phyloP scores from a whole-genome alignment of 2,797 vertebrate species.

The Bucorvus abyssinicus region DNA sequence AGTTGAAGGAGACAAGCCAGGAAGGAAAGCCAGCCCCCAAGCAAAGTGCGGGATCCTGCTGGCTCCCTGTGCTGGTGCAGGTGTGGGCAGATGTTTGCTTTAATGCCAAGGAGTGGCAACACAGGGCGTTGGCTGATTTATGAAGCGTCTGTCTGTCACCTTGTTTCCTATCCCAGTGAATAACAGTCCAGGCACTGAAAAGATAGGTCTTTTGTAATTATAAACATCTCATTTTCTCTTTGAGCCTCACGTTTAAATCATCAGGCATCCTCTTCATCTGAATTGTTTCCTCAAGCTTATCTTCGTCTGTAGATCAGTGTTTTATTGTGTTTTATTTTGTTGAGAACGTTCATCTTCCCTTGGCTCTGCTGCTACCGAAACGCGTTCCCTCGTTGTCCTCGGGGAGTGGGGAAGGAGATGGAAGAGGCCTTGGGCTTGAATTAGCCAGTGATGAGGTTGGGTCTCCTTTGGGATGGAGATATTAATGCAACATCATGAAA shows the following conservation, averaged over 20 bases:
- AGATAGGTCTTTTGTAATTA: slow-evolving; percentile 14
- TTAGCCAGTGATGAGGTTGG: slow-evolving; percentile 49
- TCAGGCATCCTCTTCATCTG: background rate
- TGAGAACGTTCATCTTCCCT: background rate
- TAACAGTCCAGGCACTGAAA: background rate
- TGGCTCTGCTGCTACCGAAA: background rate
- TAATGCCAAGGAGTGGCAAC: background rate
- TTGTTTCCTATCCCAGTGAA: background rate
- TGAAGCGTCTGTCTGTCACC: background rate
- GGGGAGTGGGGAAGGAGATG: background rate
- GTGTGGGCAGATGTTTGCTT: background rate
- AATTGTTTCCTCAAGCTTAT: slow-evolving; percentile 38
- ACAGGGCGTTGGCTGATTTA: rapidly evolving
- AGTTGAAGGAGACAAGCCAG: background rate
- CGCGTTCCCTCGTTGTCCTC: background rate
- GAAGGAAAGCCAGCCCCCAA: background rate
- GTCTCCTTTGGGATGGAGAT: slow-evolving; percentile 55
- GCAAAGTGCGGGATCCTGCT: background rate
- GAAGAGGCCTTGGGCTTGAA: slow-evolving; percentile 55
- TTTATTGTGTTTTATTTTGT: slow-evolving; percentile 32
- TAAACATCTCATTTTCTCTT: background rate
- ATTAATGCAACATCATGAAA: slow-evolving; percentile 70
- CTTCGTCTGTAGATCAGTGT: background rate
- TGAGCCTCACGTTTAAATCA: background rate
- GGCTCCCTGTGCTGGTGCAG: background rate